These are phyloP conservation scores for Phacellophora camtschatica DNA, from an alignment of 30 jellyfish, hydroid and myxozoan species.

Conservation along the genomic window DNA sequence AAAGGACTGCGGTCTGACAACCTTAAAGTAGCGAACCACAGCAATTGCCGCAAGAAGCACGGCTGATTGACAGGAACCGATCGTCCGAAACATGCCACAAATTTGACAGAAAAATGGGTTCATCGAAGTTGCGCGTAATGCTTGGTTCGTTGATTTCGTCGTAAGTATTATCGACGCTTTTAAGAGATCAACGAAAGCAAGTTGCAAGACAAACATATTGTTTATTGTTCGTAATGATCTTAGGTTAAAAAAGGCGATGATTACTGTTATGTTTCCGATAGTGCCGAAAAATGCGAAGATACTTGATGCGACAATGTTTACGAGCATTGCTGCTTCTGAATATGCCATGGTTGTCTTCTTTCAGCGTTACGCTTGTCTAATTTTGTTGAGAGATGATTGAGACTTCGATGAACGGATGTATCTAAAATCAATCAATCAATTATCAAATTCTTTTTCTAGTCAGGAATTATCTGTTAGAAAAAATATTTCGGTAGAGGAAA, in stretches of 20 bases:
- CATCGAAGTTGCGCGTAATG: conserved; percentile 27
- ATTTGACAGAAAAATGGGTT: conserved; percentile 40
- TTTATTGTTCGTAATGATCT: conserved; percentile 64
- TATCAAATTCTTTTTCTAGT: too few species aligned
- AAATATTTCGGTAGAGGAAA: too few species aligned
- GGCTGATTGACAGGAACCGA: conserved; percentile 67
- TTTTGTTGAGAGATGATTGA: neutral
- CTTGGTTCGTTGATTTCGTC: conserved; percentile 48
- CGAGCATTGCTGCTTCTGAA: conserved; percentile 14
- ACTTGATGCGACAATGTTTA: conserved; percentile 41
- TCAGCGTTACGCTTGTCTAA: neutral
- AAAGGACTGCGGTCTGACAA: conserved; percentile 36
- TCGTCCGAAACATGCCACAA: conserved; percentile 68
- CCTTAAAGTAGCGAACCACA: conserved; percentile 60
- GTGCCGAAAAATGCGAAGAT: conserved; percentile 54
- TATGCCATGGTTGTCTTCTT: neutral
- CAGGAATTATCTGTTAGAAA: too few species aligned
- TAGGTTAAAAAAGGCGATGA: conserved; percentile 41
- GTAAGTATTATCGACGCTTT: conserved; percentile 67
- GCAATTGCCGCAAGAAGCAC: conserved; percentile 75
- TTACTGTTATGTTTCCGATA: conserved; percentile 53
- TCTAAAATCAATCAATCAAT: too few species aligned
- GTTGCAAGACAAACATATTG: conserved; percentile 60
- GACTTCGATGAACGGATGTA: neutral
- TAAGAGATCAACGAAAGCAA: conserved; percentile 66